phyloP scores from a whole-genome alignment of 2,797 vertebrate species.

The Xyrichtys novacula region DNA sequence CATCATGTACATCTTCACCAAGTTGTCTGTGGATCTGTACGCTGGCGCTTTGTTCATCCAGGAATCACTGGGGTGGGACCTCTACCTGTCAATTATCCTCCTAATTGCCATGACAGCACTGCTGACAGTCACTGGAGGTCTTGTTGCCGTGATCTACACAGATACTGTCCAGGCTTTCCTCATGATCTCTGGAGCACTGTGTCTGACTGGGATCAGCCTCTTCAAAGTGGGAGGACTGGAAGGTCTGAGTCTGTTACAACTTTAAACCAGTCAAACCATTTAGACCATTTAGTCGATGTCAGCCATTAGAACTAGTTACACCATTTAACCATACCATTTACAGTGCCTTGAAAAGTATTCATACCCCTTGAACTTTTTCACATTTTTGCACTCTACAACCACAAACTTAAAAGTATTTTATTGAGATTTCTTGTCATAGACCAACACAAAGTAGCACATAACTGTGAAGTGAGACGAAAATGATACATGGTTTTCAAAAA shows the following conservation, averaged over 20 bases:
- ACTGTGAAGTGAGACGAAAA: too few relatives aligned
- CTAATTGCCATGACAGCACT: slow-evolving; percentile 94
- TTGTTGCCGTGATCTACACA: slow-evolving; percentile 96
- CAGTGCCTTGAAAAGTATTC: too few relatives aligned
- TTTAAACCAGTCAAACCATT: too few relatives aligned
- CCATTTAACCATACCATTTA: too few relatives aligned
- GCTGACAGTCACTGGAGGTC: slow-evolving; percentile 93
- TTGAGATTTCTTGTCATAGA: too few relatives aligned
- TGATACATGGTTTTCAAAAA: too few relatives aligned
- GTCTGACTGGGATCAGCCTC: slow-evolving; percentile 91
- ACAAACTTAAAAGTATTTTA: too few relatives aligned
- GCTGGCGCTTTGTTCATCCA: slow-evolving; percentile 96
- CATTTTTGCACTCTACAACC: too few relatives aligned
- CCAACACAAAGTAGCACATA: too few relatives aligned
- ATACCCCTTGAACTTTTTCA: too few relatives aligned
- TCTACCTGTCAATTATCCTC: slow-evolving; percentile 93
- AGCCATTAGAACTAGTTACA: too few relatives aligned
- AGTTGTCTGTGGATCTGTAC: slow-evolving; percentile 96
- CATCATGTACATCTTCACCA: slow-evolving; percentile 96
- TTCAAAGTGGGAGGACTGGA: slow-evolving; percentile 91
- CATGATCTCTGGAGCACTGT: slow-evolving; percentile 94
- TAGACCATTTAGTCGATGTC: too few relatives aligned
- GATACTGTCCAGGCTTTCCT: slow-evolving; percentile 94
- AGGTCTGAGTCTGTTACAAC: slow-evolving; percentile 74
- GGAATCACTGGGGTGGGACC: slow-evolving; percentile 96